A percentile compares a stretch with the other conserved stretches of the same genome.
Evolutionary conservation across 2,888 invertebrate genomes (phyloP).

Genomic region (Caenorhabditis drosophilae): DNA sequence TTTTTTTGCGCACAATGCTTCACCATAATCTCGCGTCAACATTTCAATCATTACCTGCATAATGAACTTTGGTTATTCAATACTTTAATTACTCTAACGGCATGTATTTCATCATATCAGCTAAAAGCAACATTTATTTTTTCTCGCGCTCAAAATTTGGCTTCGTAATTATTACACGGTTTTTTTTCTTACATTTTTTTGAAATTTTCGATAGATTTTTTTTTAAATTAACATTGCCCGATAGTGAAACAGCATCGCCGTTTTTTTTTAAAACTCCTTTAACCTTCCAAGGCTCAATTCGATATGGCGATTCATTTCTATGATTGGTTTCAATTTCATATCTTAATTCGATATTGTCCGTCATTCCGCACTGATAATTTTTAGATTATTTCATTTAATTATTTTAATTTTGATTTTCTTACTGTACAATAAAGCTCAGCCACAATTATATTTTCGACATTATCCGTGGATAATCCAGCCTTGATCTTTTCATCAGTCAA

Average conservation of each 20-base stretch:
- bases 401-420: background rate
- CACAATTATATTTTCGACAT: constrained; percentile 42
- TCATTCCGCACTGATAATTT: constrained; percentile 45
- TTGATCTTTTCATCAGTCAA: constrained; percentile 30
- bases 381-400: background rate
- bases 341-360: constrained; percentile 35
- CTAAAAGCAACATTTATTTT: no score
- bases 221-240: no score
- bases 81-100: no score
- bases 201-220: no score
- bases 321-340: constrained; percentile 19
- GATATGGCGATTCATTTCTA: background rate
- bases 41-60: constrained; percentile 39
- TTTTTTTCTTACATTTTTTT: no score
- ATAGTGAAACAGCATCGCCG: no score
- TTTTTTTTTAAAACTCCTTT: no score
- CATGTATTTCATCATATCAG: no score
- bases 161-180: no score
- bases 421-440: constrained; percentile 57
- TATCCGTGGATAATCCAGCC: constrained; percentile 39
- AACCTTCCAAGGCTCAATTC: constrained; percentile 43
- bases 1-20: constrained; percentile 15
- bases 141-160: no score
- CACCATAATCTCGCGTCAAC: constrained; percentile 46
- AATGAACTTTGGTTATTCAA: no score